A percentile compares a stretch with the other conserved stretches of the same genome.
Conservation (phyloP, 2,888 invertebrate genomes). For the Blomia tropicalis region DNA sequence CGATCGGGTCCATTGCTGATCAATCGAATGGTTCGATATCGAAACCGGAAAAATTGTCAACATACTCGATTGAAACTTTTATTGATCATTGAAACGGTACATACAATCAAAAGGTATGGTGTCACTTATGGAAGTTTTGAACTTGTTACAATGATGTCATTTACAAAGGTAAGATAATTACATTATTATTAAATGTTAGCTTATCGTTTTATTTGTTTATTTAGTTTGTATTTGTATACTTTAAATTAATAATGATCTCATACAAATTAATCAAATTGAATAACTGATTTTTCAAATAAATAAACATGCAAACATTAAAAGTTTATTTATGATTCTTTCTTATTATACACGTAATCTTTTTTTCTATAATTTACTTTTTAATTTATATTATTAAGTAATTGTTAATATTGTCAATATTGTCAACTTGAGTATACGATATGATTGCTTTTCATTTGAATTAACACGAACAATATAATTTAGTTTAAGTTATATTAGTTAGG, state of each 20-base stretch:
- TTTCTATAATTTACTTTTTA: too few relatives aligned
- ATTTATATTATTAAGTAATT: too few relatives aligned
- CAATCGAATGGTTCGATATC: background rate
- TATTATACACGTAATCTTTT: too few relatives aligned
- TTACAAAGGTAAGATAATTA: background rate
- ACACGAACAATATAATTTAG: too few relatives aligned
- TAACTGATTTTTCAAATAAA: too few relatives aligned
- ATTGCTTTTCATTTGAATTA: too few relatives aligned
- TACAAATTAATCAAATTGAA: background rate
- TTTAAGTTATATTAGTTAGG: too few relatives aligned
- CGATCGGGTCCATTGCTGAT: background rate
- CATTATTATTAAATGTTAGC: background rate
- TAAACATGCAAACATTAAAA: too few relatives aligned
- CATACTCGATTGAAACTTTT: background rate
- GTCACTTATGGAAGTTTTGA: background rate
- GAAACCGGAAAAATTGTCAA: background rate
- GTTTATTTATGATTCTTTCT: too few relatives aligned
- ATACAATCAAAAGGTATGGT: background rate
- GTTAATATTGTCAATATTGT: too few relatives aligned
- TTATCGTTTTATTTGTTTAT: background rate
- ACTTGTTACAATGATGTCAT: background rate
- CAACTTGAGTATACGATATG: too few relatives aligned
- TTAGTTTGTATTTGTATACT: background rate
- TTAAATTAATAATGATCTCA: background rate
- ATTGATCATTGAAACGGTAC: background rate